Evolutionary conservation across 2,797 vertebrate genomes (phyloP).

Genomic region (Hyperoplus immaculatus): DNA sequence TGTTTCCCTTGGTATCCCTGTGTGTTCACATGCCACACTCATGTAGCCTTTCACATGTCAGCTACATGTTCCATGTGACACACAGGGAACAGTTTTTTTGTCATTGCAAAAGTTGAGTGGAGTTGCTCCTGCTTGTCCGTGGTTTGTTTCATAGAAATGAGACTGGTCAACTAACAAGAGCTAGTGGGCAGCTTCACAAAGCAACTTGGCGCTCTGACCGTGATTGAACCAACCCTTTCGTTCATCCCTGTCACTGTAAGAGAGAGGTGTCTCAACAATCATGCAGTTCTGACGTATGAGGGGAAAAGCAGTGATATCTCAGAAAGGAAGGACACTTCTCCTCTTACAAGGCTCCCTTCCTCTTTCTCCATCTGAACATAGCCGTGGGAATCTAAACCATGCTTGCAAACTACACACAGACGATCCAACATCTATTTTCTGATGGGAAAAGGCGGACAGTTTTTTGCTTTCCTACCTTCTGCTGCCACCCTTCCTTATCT

Average conservation of each 20-base stretch:
- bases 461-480: constrained; percentile 58
- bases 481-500: constrained; percentile 56
- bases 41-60: constrained; percentile 43
- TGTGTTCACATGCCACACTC: constrained; percentile 64
- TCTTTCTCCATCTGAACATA: constrained; percentile 76
- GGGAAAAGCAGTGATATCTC: constrained; percentile 48
- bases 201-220: constrained; percentile 53
- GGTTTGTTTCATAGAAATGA: constrained; percentile 9
- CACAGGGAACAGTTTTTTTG: constrained; percentile 55
- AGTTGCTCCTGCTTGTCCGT: constrained; percentile 61
- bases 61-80: constrained; percentile 57
- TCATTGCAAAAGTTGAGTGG: constrained; percentile 52
- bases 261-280: constrained; percentile 65
- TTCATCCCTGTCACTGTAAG: constrained; percentile 70
- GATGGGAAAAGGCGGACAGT: constrained; percentile 67
- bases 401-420: constrained; percentile 64
- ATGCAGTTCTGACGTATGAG: constrained; percentile 22
- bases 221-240: constrained; percentile 48
- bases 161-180: constrained; percentile 11
- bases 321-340: constrained; percentile 64
- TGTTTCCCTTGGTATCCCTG: constrained; percentile 54
- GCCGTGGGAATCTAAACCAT: constrained; percentile 62
- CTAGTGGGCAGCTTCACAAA: constrained; percentile 71
- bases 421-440: constrained; percentile 74
- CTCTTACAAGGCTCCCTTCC: constrained; percentile 75